Percentiles rank a stretch among this genome's conserved stretches.
These are phyloP conservation scores for Megalonaias nervosa DNA, from an alignment of 1,140 invertebrate species.

Conservation along the genomic window DNA sequence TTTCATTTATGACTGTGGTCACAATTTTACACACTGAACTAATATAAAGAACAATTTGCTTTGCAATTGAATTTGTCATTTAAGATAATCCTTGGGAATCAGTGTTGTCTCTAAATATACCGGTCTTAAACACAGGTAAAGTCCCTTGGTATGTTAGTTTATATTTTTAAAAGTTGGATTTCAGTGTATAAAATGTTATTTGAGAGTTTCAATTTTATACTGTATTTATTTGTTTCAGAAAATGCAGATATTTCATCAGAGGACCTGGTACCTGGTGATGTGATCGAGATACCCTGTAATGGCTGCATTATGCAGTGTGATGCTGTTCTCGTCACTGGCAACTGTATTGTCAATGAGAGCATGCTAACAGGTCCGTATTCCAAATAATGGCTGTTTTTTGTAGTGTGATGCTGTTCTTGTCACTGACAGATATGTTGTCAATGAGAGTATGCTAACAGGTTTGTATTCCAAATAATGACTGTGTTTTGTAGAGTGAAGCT, in stretches of 20 bases:
- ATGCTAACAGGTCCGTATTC: constrained; percentile 89
- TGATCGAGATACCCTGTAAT: constrained; percentile 86
- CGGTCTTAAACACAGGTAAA: too few relatives aligned
- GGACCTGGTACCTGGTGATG: constrained; percentile 87
- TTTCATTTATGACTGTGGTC: too few relatives aligned
- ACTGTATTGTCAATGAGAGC: constrained; percentile 93
- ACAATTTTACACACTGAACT: too few relatives aligned
- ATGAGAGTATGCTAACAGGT: constrained; percentile 90
- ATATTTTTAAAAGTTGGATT: too few relatives aligned
- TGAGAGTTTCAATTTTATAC: too few relatives aligned
- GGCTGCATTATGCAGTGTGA: constrained; percentile 93
- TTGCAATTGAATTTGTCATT: too few relatives aligned
- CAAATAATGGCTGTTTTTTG: constrained; percentile 87
- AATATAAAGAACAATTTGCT: too few relatives aligned
- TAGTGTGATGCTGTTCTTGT: constrained; percentile 92
- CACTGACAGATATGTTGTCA: constrained; percentile 88
- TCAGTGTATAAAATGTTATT: too few relatives aligned
- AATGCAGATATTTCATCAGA: constrained; percentile 55
- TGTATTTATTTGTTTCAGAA: constrained; percentile 4
- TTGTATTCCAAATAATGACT: constrained; percentile 84
- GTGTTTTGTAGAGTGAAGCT: constrained; percentile 92
- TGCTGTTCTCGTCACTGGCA: constrained; percentile 90
- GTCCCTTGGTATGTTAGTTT: too few relatives aligned
- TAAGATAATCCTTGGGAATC: too few relatives aligned
- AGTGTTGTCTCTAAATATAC: too few relatives aligned